A percentile compares a stretch with the other conserved stretches of the same genome.
Conservation (phyloP, 2,888 invertebrate genomes). For the Aporophyla nigra region DNA sequence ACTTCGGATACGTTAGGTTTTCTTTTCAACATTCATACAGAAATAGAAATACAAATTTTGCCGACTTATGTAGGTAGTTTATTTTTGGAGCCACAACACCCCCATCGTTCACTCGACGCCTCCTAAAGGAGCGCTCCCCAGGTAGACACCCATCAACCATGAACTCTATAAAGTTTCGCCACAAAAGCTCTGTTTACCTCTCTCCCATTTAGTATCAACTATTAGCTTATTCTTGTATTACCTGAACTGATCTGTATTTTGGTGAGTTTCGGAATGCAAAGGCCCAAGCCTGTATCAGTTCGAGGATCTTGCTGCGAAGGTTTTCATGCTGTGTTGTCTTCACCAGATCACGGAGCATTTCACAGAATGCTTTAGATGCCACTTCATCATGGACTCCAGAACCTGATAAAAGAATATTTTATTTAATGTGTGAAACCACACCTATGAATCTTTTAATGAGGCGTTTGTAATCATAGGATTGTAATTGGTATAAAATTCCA, state of each 20-base stretch:
- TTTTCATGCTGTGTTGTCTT: conserved; percentile 96
- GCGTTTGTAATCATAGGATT: not conserved
- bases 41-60: no score
- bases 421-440: conserved; percentile 1
- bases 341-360: conserved; percentile 96
- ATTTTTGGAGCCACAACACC: no score
- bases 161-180: not conserved
- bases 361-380: conserved; percentile 97
- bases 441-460: not conserved
- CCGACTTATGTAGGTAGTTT: not conserved
- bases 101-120: not conserved
- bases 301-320: conserved; percentile 96
- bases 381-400: conserved; percentile 97
- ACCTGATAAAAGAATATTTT: conserved; percentile 79
- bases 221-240: conserved; percentile 73
- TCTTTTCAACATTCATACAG: not conserved
- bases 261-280: conserved; percentile 98
- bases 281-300: conserved; percentile 99
- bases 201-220: not conserved
- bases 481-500: not conserved
- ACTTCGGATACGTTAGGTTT: not conserved
- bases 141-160: not conserved
- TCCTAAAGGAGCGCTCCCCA: not conserved
- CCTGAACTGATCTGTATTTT: conserved; percentile 97
- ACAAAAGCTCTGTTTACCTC: not conserved